A percentile compares a stretch with the other conserved stretches of the same genome.
These are phyloP conservation scores for Cryptomyrus ogoouensis DNA, from an alignment of 2,113 vertebrate species.

Conservation along the genomic window DNA sequence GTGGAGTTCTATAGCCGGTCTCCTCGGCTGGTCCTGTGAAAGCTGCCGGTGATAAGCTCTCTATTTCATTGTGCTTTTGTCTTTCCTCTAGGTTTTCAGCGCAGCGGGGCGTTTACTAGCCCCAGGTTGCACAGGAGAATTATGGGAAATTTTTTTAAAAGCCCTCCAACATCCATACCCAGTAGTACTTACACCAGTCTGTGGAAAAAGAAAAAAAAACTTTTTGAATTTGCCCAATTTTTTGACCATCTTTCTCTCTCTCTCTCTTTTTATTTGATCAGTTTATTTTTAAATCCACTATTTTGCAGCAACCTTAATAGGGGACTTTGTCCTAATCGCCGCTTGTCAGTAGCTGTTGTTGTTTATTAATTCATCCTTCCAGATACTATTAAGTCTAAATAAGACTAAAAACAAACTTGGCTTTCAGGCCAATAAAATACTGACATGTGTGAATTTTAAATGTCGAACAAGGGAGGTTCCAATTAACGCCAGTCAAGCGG, in stretches of 20 bases:
- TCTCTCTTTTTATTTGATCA: neutral
- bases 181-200: constrained; percentile 40
- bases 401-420: neutral
- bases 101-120: constrained; percentile 76
- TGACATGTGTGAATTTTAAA: neutral
- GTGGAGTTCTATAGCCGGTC: constrained; percentile 81
- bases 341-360: neutral
- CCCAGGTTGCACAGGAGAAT: constrained; percentile 75
- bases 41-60: constrained; percentile 76
- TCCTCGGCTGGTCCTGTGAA: constrained; percentile 73
- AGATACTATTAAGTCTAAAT: neutral
- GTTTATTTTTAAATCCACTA: neutral
- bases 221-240: constrained; percentile 2
- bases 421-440: neutral
- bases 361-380: neutral
- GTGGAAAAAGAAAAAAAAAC: neutral
- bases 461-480: neutral
- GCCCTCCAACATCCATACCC: constrained; percentile 19
- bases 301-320: neutral
- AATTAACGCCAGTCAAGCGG: neutral
- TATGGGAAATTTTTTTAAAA: constrained; percentile 70
- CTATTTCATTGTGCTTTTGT: constrained; percentile 89
- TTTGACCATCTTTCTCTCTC: neutral
- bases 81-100: constrained; percentile 73
- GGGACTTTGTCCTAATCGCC: neutral